Conservation (phyloP, 2,888 invertebrate species). For the Elegia similella region DNA sequence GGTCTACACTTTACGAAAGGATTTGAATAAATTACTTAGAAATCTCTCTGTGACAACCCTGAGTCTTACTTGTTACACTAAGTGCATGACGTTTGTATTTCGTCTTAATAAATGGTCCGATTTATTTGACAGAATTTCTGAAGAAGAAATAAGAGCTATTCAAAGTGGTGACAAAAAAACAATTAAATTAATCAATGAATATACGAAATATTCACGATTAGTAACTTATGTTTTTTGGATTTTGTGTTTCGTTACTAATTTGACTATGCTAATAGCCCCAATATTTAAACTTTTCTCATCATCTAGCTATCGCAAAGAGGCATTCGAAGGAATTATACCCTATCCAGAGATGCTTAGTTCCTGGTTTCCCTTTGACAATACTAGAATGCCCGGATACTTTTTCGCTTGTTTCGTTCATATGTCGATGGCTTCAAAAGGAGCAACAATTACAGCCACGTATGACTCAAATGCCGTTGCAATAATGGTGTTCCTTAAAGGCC, state of each 20-base stretch:
- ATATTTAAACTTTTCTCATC: conserved; percentile 43
- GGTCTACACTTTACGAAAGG: conserved; percentile 42
- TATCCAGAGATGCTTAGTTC: conserved; percentile 54
- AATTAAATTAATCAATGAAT: conserved; percentile 36
- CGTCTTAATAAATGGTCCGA: conserved; percentile 36
- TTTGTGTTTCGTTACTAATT: conserved; percentile 42
- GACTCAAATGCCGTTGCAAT: conserved; percentile 53
- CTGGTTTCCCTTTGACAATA: conserved; percentile 64
- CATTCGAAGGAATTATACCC: conserved; percentile 42
- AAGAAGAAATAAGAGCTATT: conserved; percentile 42
- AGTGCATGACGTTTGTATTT: conserved; percentile 39
- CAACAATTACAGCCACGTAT: conserved; percentile 47
- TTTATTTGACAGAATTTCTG: conserved; percentile 37
- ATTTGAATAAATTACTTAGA: conserved; percentile 45
- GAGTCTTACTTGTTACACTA: conserved; percentile 39
- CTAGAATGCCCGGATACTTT: conserved; percentile 50
- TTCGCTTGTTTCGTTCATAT: conserved; percentile 44
- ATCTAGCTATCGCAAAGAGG: conserved; percentile 38
- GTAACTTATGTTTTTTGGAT: conserved; percentile 52
- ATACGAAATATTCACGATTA: conserved; percentile 48
- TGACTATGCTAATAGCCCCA: conserved; percentile 42
- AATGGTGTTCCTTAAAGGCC: conserved; percentile 60
- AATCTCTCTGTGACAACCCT: conserved; percentile 48
- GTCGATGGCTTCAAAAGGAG: conserved; percentile 42
- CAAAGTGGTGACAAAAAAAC: conserved; percentile 29